Evolutionary conservation across 2,113 vertebrate species (phyloP).

Genomic region (Hyaena hyaena): DNA sequence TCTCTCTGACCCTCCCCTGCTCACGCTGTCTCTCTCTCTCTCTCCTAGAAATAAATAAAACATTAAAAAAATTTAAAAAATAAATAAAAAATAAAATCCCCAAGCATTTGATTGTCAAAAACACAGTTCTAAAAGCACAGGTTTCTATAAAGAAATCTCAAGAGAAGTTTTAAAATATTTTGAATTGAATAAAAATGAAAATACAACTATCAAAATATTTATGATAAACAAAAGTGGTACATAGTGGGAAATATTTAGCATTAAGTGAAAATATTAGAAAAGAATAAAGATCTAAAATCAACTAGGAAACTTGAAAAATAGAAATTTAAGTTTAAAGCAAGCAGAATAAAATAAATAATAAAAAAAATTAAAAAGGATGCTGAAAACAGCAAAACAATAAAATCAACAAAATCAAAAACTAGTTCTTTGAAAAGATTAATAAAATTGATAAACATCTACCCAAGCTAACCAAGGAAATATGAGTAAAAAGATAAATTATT

Average conservation of each 20-base stretch:
- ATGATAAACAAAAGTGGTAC: background rate
- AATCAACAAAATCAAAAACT: background rate
- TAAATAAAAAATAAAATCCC: background rate
- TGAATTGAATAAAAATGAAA: background rate
- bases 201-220: background rate
- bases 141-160: background rate
- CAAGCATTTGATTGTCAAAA: background rate
- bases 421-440: background rate
- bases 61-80: background rate
- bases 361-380: background rate
- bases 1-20: too few relatives aligned
- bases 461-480: background rate
- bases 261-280: background rate
- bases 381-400: background rate
- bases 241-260: background rate
- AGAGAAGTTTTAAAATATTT: background rate
- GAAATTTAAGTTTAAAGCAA: background rate
- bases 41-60: too few relatives aligned
- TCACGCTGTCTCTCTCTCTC: too few relatives aligned
- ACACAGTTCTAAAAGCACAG: background rate
- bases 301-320: background rate
- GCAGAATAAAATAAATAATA: background rate
- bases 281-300: background rate
- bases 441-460: background rate
- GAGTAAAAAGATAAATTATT: background rate